These are phyloP conservation scores for Eunapius fragilis DNA, from an alignment of 37 sponge, comb jelly and placozoan species.

Conservation along the genomic window DNA sequence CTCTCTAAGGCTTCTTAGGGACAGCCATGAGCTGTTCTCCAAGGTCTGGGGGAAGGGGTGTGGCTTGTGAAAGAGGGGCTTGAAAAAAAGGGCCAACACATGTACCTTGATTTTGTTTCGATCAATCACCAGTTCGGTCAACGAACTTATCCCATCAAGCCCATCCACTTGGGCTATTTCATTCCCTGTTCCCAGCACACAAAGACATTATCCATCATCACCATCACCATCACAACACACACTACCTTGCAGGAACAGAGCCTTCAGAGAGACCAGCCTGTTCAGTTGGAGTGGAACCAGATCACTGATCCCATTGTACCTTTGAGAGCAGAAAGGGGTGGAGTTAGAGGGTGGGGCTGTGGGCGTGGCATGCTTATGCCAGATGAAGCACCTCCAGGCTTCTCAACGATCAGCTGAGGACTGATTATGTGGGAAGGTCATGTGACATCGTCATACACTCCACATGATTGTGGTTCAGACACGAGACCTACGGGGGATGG, in stretches of 20 bases:
- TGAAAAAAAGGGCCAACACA: too few species aligned
- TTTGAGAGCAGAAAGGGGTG: too few species aligned
- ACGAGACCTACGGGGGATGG: too few species aligned
- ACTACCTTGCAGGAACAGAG: constrained; percentile 20
- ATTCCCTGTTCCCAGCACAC: constrained; percentile 65
- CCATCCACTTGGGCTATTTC: constrained; percentile 84
- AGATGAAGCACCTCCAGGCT: too few species aligned
- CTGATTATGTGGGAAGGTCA: too few species aligned
- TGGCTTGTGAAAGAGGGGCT: neutral
- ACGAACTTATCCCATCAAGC: constrained; percentile 48
- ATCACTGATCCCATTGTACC: neutral
- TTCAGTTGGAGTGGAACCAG: neutral
- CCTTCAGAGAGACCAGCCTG: constrained; percentile 77
- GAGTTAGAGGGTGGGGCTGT: too few species aligned
- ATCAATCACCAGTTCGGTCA: constrained; percentile 93
- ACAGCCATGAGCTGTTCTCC: constrained; percentile 51
- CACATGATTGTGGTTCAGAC: too few species aligned
- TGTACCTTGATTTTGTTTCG: constrained; percentile 94
- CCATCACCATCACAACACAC: neutral
- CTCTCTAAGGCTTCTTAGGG: constrained; percentile 43
- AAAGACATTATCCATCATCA: neutral
- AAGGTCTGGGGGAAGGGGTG: neutral
- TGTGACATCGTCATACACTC: too few species aligned
- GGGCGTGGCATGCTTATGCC: too few species aligned
- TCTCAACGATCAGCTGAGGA: too few species aligned